Evolutionary conservation across 2,888 invertebrate species (phyloP).

Genomic region (Pollenia griseotomentosa): DNA sequence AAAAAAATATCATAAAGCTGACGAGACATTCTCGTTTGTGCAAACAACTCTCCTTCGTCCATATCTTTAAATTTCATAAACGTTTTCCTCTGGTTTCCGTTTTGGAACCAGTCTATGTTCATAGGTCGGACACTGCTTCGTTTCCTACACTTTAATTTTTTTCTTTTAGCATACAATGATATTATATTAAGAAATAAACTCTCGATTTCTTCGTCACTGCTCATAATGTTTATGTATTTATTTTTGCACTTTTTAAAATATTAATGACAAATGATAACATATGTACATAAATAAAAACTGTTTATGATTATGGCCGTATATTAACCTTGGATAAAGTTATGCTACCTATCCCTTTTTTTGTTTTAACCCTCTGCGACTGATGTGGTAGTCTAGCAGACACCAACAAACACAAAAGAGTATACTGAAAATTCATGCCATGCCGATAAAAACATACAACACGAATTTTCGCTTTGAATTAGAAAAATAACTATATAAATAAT

Average conservation of each 20-base stretch:
- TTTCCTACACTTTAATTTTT: neutral
- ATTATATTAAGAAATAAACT: conserved; percentile 3
- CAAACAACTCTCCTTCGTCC: conserved; percentile 43
- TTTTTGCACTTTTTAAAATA: neutral
- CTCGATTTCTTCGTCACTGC: neutral
- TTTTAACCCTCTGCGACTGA: too few relatives aligned
- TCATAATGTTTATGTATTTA: neutral
- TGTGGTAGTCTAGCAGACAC: too few relatives aligned
- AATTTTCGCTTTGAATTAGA: too few relatives aligned
- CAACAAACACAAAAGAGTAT: too few relatives aligned
- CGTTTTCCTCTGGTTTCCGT: conserved; percentile 27
- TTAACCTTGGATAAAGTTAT: too few relatives aligned
- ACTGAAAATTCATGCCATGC: too few relatives aligned
- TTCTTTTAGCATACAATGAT: neutral
- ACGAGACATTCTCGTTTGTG: conserved; percentile 48
- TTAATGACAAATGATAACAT: too few relatives aligned
- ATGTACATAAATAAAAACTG: too few relatives aligned
- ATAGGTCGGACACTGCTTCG: conserved; percentile 15
- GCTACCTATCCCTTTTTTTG: too few relatives aligned
- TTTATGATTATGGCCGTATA: too few relatives aligned
- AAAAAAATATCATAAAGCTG: conserved; percentile 40
- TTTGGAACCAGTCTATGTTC: conserved; percentile 4
- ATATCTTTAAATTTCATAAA: conserved; percentile 35
- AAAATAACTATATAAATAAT: too few relatives aligned
- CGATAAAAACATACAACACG: too few relatives aligned